Base-by-base conservation (phyloP, 2,888 invertebrate genomes). In the Acrocyrtus sp. region DNA sequence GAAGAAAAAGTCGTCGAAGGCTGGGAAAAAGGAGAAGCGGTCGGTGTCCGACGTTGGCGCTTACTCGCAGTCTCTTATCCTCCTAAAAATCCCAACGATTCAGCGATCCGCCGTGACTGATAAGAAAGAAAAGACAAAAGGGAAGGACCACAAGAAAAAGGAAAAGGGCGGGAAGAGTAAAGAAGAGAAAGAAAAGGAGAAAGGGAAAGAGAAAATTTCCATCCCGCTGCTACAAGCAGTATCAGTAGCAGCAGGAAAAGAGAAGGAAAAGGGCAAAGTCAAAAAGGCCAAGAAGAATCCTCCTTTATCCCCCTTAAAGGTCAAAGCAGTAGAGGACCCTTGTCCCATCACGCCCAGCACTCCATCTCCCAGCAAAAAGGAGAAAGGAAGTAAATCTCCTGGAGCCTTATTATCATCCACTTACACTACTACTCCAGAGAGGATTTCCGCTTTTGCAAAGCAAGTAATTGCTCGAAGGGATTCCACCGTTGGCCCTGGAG, bases 11-110 rank as follows among this genome's bases (percentile, higher is more conserved):
- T 21, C 39, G 48, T 24, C 29, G 34, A 67, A 67, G 51, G 58
- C 53, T 4, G 70, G 70, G 8, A 70, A 63, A 51, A 70, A 70
- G 24, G 50, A 70, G 24, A 70, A 70, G 57, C 48, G 70, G 1
- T 48, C 70, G 1, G 63, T 63, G 6, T 70, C 70, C 3, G 70
- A 70, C 19, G 62, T 57, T 6, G 63, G 50, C 1, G 45, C 61
- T 15, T 56, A 54, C n/a, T n/a, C 27, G 0, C 41, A 61, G 56
- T 61, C 68, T 68, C 50, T 63, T 45, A 73, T 80, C 8, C 63
- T 74, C 26, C 62, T 78, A 15, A 77, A 75, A 62, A 78, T 80
- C 19, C 77, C 79, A n/a, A 72, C 70, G 19, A 56, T 75, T n/a
- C 57, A 65, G 51, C 67, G 61, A 41, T 26, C 17, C n/a, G 61